phyloP scores from a whole-genome alignment of 2,113 vertebrate species.

The Nansenia antarctica region DNA sequence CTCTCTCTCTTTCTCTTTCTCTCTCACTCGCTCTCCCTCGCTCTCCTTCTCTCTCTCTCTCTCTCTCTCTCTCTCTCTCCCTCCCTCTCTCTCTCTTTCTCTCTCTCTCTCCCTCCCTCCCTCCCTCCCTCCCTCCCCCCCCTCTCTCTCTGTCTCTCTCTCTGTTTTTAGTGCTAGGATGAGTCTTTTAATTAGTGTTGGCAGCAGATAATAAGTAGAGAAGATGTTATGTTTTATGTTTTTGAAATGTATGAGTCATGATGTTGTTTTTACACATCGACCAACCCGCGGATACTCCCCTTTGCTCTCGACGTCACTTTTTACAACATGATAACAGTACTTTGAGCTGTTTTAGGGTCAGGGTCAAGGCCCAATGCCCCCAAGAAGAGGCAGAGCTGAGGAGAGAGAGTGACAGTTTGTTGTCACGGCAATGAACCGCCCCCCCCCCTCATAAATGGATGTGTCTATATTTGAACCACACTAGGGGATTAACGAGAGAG shows the following conservation, averaged over 20 bases:
- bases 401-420: too few relatives aligned
- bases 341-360: neutral
- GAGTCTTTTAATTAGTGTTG: slow-evolving; percentile 10
- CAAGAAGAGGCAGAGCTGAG: too few relatives aligned
- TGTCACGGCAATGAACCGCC: neutral
- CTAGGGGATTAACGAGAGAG: neutral
- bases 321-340: too few relatives aligned
- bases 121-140: neutral
- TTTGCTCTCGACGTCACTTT: too few relatives aligned
- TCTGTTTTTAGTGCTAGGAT: neutral
- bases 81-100: neutral
- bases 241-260: too few relatives aligned
- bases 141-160: neutral
- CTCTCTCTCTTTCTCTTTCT: neutral
- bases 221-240: neutral
- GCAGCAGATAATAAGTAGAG: slow-evolving; percentile 16
- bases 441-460: neutral
- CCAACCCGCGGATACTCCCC: too few relatives aligned
- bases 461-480: neutral
- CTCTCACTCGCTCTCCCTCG: too few relatives aligned
- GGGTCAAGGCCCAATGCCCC: neutral
- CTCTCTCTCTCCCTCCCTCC: neutral
- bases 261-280: too few relatives aligned
- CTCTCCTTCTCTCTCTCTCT: too few relatives aligned
- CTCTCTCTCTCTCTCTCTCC: neutral